phyloP scores from a whole-genome alignment of 2,888 invertebrate genomes.

The Sarcophaga subvicina region DNA sequence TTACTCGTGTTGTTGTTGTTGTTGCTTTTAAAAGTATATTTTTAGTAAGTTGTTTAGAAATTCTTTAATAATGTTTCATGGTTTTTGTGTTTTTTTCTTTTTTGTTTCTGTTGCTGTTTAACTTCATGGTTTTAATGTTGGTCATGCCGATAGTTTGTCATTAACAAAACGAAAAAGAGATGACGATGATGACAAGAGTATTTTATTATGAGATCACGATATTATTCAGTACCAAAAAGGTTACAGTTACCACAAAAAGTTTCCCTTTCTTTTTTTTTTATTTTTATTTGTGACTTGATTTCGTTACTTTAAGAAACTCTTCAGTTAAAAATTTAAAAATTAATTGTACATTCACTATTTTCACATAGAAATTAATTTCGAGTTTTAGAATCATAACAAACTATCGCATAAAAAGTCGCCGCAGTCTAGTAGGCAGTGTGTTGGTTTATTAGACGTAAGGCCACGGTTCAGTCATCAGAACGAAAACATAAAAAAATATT shows the following conservation, averaged over 20 bases:
- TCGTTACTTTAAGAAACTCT: neutral
- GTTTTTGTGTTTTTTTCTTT: too few species aligned
- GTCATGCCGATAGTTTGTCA: constrained; percentile 68
- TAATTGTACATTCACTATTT: too few species aligned
- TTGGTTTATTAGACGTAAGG: too few species aligned
- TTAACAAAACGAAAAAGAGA: constrained; percentile 56
- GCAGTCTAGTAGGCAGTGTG: too few species aligned
- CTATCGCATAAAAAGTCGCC: too few species aligned
- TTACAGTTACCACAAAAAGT: constrained; percentile 36
- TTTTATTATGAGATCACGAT: constrained; percentile 69
- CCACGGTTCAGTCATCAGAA: too few species aligned
- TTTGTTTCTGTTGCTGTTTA: neutral
- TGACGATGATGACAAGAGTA: constrained; percentile 67
- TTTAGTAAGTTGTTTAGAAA: constrained; percentile 60
- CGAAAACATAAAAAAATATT: too few species aligned
- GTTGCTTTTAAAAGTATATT: neutral
- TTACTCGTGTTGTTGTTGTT: neutral
- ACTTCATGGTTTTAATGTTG: constrained; percentile 60
- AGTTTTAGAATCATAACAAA: too few species aligned
- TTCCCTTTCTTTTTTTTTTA: neutral
- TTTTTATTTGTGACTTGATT: constrained; percentile 19
- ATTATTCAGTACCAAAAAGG: constrained; percentile 50
- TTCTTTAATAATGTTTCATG: constrained; percentile 29
- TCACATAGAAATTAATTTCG: too few species aligned
- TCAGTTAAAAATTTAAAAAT: too few species aligned